phyloP scores from a whole-genome alignment of 1,140 invertebrate species.

The Pseudomyrmex sp. region DNA sequence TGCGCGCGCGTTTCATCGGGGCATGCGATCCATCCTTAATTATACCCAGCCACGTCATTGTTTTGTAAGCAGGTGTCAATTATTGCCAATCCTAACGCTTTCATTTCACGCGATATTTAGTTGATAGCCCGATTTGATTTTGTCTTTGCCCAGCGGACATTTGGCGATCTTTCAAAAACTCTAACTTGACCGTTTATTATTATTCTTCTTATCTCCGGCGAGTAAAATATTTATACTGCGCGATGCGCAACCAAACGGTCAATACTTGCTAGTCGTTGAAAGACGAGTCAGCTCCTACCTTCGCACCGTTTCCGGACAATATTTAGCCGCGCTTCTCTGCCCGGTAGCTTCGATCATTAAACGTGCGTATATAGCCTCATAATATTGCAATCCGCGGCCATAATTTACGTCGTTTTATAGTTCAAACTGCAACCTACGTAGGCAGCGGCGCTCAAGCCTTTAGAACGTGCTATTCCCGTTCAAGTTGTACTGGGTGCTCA shows the following conservation, averaged over 20 bases:
- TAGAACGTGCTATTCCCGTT: slow-evolving; percentile 82
- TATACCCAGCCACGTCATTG: slow-evolving; percentile 28
- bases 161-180: not conserved
- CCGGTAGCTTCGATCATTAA: slow-evolving; percentile 85
- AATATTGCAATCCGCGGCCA: slow-evolving; percentile 85
- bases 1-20: not conserved
- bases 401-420: slow-evolving; percentile 86
- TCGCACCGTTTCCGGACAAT: slow-evolving; percentile 79
- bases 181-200: slow-evolving; percentile 28
- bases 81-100: slow-evolving; percentile 76
- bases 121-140: slow-evolving; percentile 61
- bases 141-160: slow-evolving; percentile 50
- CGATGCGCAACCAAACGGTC: slow-evolving; percentile 59
- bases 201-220: not conserved
- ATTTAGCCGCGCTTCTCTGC: slow-evolving; percentile 78
- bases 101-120: slow-evolving; percentile 65
- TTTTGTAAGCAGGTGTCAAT: slow-evolving; percentile 73
- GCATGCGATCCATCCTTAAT: slow-evolving; percentile 1
- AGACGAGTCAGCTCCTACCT: slow-evolving; percentile 63
- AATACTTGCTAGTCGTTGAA: slow-evolving; percentile 73
- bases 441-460: slow-evolving; percentile 80
- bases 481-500: slow-evolving; percentile 83
- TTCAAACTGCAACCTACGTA: slow-evolving; percentile 83
- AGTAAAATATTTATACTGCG: slow-evolving; percentile 17
- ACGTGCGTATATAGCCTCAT: slow-evolving; percentile 86